These are phyloP conservation scores for Hirtodrosophila duncani DNA, from an alignment of 2,888 invertebrate genomes.

Conservation along the genomic window DNA sequence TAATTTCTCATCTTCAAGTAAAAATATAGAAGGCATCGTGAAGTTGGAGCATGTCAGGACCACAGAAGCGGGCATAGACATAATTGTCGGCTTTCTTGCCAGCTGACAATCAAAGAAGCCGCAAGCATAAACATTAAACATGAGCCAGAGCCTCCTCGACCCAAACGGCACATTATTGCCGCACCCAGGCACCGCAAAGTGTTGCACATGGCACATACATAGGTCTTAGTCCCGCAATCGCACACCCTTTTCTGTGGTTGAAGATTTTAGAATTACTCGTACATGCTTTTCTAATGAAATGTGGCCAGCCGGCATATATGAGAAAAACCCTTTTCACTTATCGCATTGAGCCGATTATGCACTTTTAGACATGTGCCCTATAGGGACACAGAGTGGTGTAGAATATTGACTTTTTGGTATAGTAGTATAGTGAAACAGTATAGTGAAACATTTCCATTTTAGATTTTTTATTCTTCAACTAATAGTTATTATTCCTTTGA, in stretches of 20 bases:
- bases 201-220: neutral
- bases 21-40: no score
- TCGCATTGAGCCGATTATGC: no score
- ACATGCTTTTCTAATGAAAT: slow-evolving; percentile 24
- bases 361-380: neutral
- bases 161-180: slow-evolving; percentile 18
- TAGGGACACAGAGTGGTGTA: neutral
- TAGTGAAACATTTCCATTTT: slow-evolving; percentile 15
- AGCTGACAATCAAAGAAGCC: slow-evolving; percentile 31
- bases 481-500: no score
- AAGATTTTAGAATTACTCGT: no score
- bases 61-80: slow-evolving; percentile 19
- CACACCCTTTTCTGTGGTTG: no score
- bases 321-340: no score
- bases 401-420: no score
- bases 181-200: slow-evolving; percentile 6
- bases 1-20: no score
- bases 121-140: slow-evolving; percentile 27
- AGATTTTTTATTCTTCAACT: no score
- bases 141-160: neutral
- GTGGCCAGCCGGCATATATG: slow-evolving; percentile 29
- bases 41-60: slow-evolving; percentile 12
- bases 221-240: no score
- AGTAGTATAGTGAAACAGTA: slow-evolving; percentile 12
- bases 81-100: slow-evolving; percentile 35